Conservation (phyloP, 2,888 invertebrate species). For the Melanophora roralis region DNA sequence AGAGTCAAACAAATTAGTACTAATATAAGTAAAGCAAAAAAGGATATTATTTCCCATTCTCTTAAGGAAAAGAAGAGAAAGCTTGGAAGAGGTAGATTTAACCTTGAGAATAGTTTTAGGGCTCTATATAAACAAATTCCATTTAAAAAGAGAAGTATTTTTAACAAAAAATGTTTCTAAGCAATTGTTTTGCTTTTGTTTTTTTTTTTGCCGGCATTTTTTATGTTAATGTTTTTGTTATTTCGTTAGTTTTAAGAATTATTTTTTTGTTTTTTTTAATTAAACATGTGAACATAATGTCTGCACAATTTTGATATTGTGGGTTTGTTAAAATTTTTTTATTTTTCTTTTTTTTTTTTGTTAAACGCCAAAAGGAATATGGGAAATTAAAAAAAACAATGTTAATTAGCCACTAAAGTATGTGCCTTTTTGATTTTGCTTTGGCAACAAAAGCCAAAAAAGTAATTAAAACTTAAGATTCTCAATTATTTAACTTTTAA, state of each 20-base stretch:
- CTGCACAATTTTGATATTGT: not conserved
- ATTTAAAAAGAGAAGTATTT: not conserved
- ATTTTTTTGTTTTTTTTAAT: conserved; percentile 1
- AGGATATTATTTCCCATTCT: conserved; percentile 2
- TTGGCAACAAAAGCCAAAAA: no score
- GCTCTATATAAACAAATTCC: not conserved
- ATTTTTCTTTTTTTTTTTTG: no score
- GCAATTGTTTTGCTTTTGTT: not conserved
- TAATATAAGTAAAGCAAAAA: not conserved
- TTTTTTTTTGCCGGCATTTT: conserved; percentile 37
- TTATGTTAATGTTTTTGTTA: conserved; percentile 21
- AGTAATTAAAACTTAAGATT: no score
- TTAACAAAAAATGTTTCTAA: not conserved
- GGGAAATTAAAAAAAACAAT: not conserved
- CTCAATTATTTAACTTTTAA: no score
- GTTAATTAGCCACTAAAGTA: not conserved
- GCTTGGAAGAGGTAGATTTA: not conserved
- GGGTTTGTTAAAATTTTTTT: conserved; percentile 16
- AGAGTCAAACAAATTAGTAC: not conserved
- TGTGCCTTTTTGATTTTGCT: not conserved
- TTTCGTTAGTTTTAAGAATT: not conserved
- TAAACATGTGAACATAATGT: conserved; percentile 30
- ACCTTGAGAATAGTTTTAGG: not conserved
- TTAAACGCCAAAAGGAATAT: not conserved
- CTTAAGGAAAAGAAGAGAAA: not conserved